These are phyloP conservation scores for Pica pica DNA, from an alignment of 2,113 vertebrate species.

Conservation along the genomic window DNA sequence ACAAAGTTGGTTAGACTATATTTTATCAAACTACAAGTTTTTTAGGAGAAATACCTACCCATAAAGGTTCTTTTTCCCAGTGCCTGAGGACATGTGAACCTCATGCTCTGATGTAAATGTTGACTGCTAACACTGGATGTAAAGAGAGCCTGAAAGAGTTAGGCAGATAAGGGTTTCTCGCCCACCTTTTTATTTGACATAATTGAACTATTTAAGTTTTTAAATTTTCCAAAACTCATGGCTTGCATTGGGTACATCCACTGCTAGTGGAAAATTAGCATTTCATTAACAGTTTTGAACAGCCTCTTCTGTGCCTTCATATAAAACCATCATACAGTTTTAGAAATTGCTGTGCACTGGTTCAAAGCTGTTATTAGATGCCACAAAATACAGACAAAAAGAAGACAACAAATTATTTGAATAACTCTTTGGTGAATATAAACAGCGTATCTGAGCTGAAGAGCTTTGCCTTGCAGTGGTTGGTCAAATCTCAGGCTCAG, in stretches of 20 bases:
- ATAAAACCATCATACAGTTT: not conserved
- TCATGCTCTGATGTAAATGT: not conserved
- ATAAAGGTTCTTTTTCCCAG: not conserved
- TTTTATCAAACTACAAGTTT: not conserved
- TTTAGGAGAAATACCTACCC: not conserved
- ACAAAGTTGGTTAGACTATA: not conserved
- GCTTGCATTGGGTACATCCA: not conserved
- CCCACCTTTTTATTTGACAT: not conserved
- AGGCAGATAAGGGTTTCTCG: not conserved
- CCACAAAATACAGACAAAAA: not conserved
- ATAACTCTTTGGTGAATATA: not conserved
- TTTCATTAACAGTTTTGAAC: not conserved
- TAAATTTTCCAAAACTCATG: not conserved
- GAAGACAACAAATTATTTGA: not conserved
- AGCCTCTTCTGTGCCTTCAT: not conserved
- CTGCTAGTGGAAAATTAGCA: not conserved
- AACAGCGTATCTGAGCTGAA: not conserved
- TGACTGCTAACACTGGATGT: not conserved
- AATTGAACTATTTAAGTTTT: not conserved
- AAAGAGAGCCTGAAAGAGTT: not conserved
- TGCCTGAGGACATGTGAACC: not conserved
- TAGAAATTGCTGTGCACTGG: not conserved
- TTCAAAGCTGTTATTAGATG: not conserved
- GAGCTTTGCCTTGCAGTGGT: not conserved
- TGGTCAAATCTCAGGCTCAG: not conserved